phyloP scores from a whole-genome alignment of 2,113 vertebrate genomes.

The Hirundichthys speculiger region DNA sequence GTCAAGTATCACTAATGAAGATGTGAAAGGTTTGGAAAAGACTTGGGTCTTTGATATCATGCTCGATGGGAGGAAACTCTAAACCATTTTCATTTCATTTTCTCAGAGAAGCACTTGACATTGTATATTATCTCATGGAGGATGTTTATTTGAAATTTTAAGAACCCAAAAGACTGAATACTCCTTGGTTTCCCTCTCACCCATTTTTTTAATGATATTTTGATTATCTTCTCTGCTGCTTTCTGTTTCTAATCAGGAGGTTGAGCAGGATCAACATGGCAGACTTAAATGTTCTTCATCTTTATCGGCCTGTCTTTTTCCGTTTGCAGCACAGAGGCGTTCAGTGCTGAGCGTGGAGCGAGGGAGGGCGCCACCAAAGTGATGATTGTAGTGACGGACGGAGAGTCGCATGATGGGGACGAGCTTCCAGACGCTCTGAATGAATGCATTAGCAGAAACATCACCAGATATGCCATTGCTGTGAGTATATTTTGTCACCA shows the following conservation, averaged over 20 bases:
- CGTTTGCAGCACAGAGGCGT: constrained; percentile 88
- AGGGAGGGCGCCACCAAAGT: constrained; percentile 88
- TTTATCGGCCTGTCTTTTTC: neutral
- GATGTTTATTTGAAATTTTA: constrained; percentile 44
- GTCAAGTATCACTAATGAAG: constrained; percentile 38
- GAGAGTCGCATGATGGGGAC: constrained; percentile 94
- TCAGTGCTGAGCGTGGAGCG: constrained; percentile 85
- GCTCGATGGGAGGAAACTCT: constrained; percentile 23
- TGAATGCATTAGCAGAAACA: constrained; percentile 87
- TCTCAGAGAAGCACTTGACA: constrained; percentile 28
- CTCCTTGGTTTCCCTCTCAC: constrained; percentile 19
- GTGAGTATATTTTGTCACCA: constrained; percentile 76
- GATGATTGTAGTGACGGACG: constrained; percentile 95
- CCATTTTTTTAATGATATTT: neutral
- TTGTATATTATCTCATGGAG: constrained; percentile 32
- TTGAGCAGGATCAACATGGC: constrained; percentile 3
- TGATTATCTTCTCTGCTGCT: neutral
- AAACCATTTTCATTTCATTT: constrained; percentile 37
- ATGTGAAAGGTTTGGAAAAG: constrained; percentile 15
- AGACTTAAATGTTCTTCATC: neutral
- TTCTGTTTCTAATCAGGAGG: neutral
- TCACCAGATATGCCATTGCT: constrained; percentile 92
- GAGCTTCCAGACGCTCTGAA: constrained; percentile 85
- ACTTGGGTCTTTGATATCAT: constrained; percentile 16
- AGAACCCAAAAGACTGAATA: constrained; percentile 20